A percentile compares a stretch with the other conserved stretches of the same genome.
Evolutionary conservation across 1,140 invertebrate species (phyloP).

Genomic region (Bombus pascuorum): DNA sequence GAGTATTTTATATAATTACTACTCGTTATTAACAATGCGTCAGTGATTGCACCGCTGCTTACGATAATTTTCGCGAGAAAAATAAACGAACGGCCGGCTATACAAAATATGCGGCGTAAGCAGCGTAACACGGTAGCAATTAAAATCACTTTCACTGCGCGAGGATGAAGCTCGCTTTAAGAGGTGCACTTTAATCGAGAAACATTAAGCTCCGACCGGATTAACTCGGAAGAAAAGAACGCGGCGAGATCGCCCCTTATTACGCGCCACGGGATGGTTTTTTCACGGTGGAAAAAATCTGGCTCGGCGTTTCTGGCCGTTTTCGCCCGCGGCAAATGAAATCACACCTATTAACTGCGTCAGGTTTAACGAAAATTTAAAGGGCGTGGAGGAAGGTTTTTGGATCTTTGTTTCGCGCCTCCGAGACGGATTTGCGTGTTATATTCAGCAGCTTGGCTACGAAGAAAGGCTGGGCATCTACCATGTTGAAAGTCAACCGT

Average conservation of each 20-base stretch:
- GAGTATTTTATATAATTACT: no score
- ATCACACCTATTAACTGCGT: conserved; percentile 31
- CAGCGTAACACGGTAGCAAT: background rate
- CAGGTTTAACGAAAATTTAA: conserved; percentile 26
- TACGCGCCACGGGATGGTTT: background rate
- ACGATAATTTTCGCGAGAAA: background rate
- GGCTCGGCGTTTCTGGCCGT: background rate
- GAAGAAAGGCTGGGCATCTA: background rate
- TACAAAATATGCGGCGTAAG: no score
- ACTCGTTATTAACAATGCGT: no score
- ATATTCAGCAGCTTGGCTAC: background rate
- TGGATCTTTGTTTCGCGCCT: conserved; percentile 30
- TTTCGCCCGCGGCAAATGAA: background rate
- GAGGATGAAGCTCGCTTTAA: background rate
- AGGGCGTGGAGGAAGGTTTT: no score
- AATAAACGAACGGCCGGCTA: background rate
- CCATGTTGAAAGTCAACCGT: background rate
- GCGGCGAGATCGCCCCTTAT: background rate
- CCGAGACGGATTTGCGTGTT: conserved; percentile 8
- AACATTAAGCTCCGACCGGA: background rate
- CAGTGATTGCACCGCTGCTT: background rate
- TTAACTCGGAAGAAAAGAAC: conserved; percentile 1
- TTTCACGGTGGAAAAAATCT: background rate
- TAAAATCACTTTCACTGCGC: background rate
- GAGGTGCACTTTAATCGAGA: background rate